A percentile compares a stretch with the other conserved stretches of the same genome.
phyloP scores from a whole-genome alignment of 2,888 invertebrate genomes.

The Coenonympha arcania region DNA sequence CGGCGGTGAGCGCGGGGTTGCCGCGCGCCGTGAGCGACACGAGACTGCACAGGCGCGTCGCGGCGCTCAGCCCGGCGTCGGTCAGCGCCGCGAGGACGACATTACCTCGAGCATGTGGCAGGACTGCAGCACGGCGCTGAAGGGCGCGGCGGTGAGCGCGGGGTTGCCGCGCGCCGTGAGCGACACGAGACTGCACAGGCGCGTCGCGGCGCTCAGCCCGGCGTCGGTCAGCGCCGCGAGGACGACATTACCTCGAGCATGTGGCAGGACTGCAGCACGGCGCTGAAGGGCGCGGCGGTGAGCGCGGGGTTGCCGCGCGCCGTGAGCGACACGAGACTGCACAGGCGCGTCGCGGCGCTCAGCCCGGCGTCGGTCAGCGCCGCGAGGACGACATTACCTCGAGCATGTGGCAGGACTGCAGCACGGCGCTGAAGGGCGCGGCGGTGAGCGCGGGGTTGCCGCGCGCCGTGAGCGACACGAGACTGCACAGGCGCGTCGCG shows the following conservation, averaged over 20 bases:
- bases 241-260: constrained; percentile 53
- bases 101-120: constrained; percentile 47
- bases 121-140: constrained; percentile 37
- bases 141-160: constrained; percentile 41
- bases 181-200: constrained; percentile 32
- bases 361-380: constrained; percentile 44
- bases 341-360: constrained; percentile 36
- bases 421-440: constrained; percentile 38
- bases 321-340: constrained; percentile 31
- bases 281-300: constrained; percentile 41
- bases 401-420: constrained; percentile 41
- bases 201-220: constrained; percentile 39
- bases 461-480: constrained; percentile 37
- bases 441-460: constrained; percentile 46
- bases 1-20: constrained; percentile 42
- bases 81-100: constrained; percentile 50
- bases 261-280: constrained; percentile 41
- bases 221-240: constrained; percentile 44
- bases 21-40: constrained; percentile 39
- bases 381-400: constrained; percentile 58
- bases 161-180: constrained; percentile 44
- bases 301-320: constrained; percentile 47
- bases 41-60: constrained; percentile 37
- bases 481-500: constrained; percentile 35
- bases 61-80: constrained; percentile 41